Evolutionary conservation across 2,888 invertebrate genomes (phyloP).

Genomic region (Drosophila pegasa): DNA sequence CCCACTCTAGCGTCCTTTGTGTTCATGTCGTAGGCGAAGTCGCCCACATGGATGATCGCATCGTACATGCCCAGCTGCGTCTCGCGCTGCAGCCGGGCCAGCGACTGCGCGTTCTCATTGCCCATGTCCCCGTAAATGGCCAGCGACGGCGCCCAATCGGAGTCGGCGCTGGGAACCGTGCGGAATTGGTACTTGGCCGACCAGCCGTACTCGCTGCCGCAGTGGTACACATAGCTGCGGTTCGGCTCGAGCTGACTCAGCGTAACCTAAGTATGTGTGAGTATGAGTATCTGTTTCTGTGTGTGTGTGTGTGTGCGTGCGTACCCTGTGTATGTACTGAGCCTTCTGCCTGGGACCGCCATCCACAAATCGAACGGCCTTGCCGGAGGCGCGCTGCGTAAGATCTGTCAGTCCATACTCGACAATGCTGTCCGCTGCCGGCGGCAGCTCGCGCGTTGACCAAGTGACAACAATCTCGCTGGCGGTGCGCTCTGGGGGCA

Average conservation of each 20-base stretch:
- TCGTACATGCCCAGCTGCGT: constrained; percentile 92
- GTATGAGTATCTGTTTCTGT: constrained; percentile 1
- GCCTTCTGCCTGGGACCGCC: constrained; percentile 88
- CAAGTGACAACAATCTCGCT: constrained; percentile 92
- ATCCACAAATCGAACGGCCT: constrained; percentile 89
- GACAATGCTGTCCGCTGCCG: constrained; percentile 86
- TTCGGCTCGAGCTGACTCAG: constrained; percentile 87
- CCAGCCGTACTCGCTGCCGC: constrained; percentile 93
- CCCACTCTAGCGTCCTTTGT: constrained; percentile 92
- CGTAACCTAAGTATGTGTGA: constrained; percentile 70
- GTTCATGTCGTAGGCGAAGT: constrained; percentile 98
- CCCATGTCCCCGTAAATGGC: constrained; percentile 98
- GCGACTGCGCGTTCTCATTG: constrained; percentile 93
- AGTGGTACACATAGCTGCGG: constrained; percentile 91
- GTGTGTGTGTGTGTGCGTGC: constrained; percentile 17
- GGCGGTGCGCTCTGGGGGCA: constrained; percentile 86
- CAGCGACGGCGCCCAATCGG: constrained; percentile 91
- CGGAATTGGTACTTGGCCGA: constrained; percentile 91
- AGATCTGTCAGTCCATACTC: constrained; percentile 89
- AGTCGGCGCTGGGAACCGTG: constrained; percentile 87
- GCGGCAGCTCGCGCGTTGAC: constrained; percentile 90
- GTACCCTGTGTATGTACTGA: constrained; percentile 93
- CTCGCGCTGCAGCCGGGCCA: constrained; percentile 93
- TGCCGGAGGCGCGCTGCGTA: constrained; percentile 86
- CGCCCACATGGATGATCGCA: constrained; percentile 95